Conservation (phyloP, 2,797 vertebrate genomes). For the Semaprochilodus insignis region DNA sequence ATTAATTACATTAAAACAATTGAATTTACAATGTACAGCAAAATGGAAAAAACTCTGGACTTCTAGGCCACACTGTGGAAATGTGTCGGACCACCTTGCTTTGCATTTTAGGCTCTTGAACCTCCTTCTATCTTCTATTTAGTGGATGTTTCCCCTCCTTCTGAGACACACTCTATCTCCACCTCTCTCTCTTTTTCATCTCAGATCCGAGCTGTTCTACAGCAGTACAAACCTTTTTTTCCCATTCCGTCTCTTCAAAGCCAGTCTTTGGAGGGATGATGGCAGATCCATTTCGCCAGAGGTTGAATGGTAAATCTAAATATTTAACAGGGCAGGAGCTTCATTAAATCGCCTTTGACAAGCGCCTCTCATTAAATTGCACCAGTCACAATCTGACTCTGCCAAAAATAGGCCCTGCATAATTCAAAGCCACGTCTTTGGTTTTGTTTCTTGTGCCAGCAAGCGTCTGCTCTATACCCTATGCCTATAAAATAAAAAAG, state of each 20-base stretch:
- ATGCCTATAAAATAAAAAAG: not conserved
- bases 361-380: conserved; percentile 49
- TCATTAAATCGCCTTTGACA: conserved; percentile 51
- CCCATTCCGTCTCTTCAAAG: conserved; percentile 20
- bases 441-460: not conserved
- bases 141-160: not conserved
- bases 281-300: conserved; percentile 12
- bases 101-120: not conserved
- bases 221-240: conserved; percentile 11
- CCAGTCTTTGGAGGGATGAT: conserved; percentile 19
- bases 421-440: conserved; percentile 10
- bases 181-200: not conserved
- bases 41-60: no score
- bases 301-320: conserved; percentile 49
- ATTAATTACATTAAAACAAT: no score
- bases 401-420: conserved; percentile 24
- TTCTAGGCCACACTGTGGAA: no score
- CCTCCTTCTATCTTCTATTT: not conserved
- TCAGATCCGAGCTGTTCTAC: conserved; percentile 16
- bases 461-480: conserved; percentile 6
- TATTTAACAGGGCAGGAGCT: conserved; percentile 51
- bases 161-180: not conserved
- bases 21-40: no score
- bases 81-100: no score
- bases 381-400: conserved; percentile 23